Base-by-base conservation (phyloP, 2,797 vertebrate genomes). In the Masticophis lateralis region DNA sequence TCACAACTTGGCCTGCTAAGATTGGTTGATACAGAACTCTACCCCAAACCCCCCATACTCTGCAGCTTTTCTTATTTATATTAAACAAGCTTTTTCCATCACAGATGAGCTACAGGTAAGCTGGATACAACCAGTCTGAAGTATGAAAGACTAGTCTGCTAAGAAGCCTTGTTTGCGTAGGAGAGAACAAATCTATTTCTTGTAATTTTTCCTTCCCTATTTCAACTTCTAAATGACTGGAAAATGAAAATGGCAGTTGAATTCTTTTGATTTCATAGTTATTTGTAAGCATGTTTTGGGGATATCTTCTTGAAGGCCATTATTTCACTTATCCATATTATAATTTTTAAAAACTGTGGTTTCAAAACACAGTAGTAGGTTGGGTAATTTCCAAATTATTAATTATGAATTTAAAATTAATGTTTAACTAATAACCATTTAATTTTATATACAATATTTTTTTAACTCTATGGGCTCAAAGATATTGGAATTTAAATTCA, bases 51-150 rank as follows among this genome's bases (percentile, higher is more conserved):
- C 25, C n/a, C 61, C n/a, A 91, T 88, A 91, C 22, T 91, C 56
- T 91, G 87, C 83, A 87, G 86, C 28, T n/a, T 60, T 93, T 60
- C 2, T 93, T 79, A 56, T 91, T 91, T 88, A 91, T 25, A 83
- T 25, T 61, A 93, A 91, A 93, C 56, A 93, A 93, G 60, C 2
- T 43, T 86, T 83, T 83, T 88, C 66, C 57, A 74, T 61, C 57
- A 89, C 51, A 53, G 51, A 53, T 89, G 87, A 22, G 57, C 47
- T 91, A 51, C 61, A 32, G n/a, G 86, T 86, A 55, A 32, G n/a
- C 90, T 47, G 90, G 92, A 93, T 91, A 83, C 47, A 91, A 89
- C 66, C 47, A 79, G 90, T 55, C 25, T 83, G 61, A 51, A 55
- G 32, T 47, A 63, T 63, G 47, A 83, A 18, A 83, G n/a, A 32